Evolutionary conservation across 1,140 invertebrate genomes (phyloP), one percentile per base, ranked within the genome.

Genomic region (Brachionus paranguensis): DNA sequence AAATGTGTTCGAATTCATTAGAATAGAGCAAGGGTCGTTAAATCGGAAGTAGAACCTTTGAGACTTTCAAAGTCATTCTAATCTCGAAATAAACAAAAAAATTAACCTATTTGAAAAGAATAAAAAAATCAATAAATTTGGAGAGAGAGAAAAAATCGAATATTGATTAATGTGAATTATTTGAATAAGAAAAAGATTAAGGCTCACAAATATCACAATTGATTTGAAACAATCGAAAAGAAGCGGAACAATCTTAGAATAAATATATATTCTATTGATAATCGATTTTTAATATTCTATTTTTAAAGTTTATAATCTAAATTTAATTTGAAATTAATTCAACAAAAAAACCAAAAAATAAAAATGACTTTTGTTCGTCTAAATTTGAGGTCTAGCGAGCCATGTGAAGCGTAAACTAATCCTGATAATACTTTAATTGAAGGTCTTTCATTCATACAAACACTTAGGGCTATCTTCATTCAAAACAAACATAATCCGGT

Each of bases 261-360:
- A 72, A 29, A 68, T 24, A 68, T 29, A 33, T 41, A 41, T 41
- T 72, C 37, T 43, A 68, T 68, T 68, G 65, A 68, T 68, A 72
- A 72, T 72, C 68, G 68, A 72, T 72, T 72, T 72, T 72, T 72
- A 72, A 72, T 72, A 41, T 72, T 72, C 68, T 72, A 6, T 72
- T 41, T 72, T 68, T 68, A 41, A 68, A 68, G 27, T 68, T 68
- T 68, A 33, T 68, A 33, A 68, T 68, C 33, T 41, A 68, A 68
- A 68, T 33, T 68, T 68, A 29, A 68, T 68, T 41, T 33, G 65
- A 68, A 68, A 68, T 68, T 68, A 68, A 68, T 68, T 68, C 65
- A 33, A 27, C 11, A 68, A 24, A 68, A 33, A 68, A 65, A 60
- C 3, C 45, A n/a, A 50, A 53, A 14, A 53, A 53, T 6, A 53